Conservation (phyloP, 2,797 vertebrate genomes). For the Galago senegalensis region DNA sequence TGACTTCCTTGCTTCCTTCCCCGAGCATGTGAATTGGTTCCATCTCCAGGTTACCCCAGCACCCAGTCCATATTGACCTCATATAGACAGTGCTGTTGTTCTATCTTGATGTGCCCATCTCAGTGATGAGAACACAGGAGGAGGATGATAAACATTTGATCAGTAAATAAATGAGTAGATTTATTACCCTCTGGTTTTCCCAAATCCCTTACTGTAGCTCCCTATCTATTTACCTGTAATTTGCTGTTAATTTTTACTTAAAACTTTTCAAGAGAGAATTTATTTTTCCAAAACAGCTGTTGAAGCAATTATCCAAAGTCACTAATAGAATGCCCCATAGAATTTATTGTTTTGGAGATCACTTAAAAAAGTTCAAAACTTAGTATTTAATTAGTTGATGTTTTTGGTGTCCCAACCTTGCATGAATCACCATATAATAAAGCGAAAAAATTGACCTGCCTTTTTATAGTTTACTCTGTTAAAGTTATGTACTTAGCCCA, state of each 20-base stretch:
- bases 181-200: neutral
- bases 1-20: neutral
- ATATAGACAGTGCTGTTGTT: neutral
- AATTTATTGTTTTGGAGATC: slow-evolving; percentile 28
- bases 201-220: neutral
- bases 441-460: slow-evolving; percentile 8
- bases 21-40: neutral
- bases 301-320: slow-evolving; percentile 25
- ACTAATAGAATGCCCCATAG: neutral
- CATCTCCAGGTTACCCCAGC: neutral
- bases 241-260: slow-evolving; percentile 33
- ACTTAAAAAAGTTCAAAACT: slow-evolving; percentile 27
- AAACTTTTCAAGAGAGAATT: slow-evolving; percentile 19
- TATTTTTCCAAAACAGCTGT: slow-evolving; percentile 2
- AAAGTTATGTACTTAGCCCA: slow-evolving; percentile 46
- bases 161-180: neutral
- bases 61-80: neutral
- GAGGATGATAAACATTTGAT: neutral
- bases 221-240: neutral
- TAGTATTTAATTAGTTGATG: neutral
- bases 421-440: slow-evolving; percentile 12
- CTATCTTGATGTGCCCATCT: neutral
- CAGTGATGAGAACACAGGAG: neutral
- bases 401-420: neutral
- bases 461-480: slow-evolving; percentile 35